Percentiles rank a stretch among this genome's conserved stretches.
phyloP scores from a whole-genome alignment of 1,140 invertebrate genomes.

The Conus ventricosus region DNA sequence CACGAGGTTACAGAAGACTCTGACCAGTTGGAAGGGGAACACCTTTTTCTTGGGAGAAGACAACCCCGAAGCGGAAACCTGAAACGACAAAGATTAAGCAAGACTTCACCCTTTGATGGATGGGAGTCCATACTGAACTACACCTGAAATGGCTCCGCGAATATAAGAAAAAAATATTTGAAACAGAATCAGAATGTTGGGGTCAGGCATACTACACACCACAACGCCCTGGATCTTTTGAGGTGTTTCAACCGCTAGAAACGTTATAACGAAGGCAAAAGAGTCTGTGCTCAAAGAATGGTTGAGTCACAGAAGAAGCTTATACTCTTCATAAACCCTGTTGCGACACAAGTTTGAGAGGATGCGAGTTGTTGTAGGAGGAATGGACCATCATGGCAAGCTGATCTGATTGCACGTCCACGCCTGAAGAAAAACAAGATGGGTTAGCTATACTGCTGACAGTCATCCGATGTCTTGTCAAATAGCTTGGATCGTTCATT shows the following conservation, averaged over 20 bases:
- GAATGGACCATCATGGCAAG: conserved; percentile 71
- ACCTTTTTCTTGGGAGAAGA: too few relatives aligned
- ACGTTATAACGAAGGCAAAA: not conserved
- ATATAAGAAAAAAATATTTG: too few relatives aligned
- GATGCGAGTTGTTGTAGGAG: conserved; percentile 31
- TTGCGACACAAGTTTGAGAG: conserved; percentile 30
- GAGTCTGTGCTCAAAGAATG: conserved; percentile 29
- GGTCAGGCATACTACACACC: conserved; percentile 10
- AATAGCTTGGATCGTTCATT: conserved; percentile 72
- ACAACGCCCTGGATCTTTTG: conserved; percentile 6
- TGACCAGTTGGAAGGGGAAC: too few relatives aligned
- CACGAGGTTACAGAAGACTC: too few relatives aligned
- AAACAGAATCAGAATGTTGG: too few relatives aligned
- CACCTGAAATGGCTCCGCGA: not conserved
- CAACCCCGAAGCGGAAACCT: too few relatives aligned
- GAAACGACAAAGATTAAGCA: too few relatives aligned
- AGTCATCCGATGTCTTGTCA: conserved; percentile 75
- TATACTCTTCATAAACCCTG: conserved; percentile 43
- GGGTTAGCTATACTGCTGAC: conserved; percentile 74
- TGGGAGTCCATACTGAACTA: too few relatives aligned
- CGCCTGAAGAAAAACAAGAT: conserved; percentile 67
- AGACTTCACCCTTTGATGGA: too few relatives aligned
- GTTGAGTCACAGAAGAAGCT: conserved; percentile 35
- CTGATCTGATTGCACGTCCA: conserved; percentile 71
- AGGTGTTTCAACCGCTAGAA: not conserved